Percentiles rank a stretch among this genome's conserved stretches.
These are phyloP conservation scores for Paratrypauchen microcephalus DNA, from an alignment of 2,797 vertebrate genomes.

Conservation along the genomic window DNA sequence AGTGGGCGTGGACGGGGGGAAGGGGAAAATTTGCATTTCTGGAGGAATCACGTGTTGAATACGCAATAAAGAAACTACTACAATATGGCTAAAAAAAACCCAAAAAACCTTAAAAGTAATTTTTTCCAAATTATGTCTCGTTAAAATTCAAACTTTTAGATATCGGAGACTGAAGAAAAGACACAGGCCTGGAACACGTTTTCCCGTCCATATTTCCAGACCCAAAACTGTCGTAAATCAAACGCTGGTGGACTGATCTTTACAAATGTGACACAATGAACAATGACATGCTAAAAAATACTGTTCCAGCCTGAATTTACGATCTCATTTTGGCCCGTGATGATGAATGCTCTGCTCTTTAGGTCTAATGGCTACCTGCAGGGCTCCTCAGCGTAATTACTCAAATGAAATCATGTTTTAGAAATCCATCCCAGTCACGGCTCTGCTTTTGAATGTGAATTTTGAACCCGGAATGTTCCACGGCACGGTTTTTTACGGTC, in stretches of 20 bases:
- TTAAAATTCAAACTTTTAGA: too few species aligned
- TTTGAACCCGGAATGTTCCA: too few species aligned
- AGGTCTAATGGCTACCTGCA: constrained; percentile 57
- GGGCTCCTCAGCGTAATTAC: constrained; percentile 55
- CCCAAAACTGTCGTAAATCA: constrained; percentile 14
- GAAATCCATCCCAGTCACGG: constrained; percentile 28
- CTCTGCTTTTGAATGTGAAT: constrained; percentile 7
- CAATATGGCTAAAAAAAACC: too few species aligned
- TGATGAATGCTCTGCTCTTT: constrained; percentile 62
- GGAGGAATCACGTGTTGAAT: too few species aligned
- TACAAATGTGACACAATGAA: constrained; percentile 40
- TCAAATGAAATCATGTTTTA: constrained; percentile 52
- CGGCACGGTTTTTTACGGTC: too few species aligned
- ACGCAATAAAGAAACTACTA: too few species aligned
- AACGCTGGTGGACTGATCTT: not conserved
- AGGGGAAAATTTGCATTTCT: too few species aligned
- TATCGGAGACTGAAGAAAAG: not conserved
- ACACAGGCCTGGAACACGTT: not conserved
- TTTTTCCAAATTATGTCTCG: too few species aligned
- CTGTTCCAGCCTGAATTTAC: constrained; percentile 60
- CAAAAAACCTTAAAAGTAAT: too few species aligned
- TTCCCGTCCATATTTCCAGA: not conserved
- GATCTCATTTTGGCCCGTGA: constrained; percentile 53
- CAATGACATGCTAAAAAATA: constrained; percentile 63
- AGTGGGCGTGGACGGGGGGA: too few species aligned